These are phyloP conservation scores for Sinhomidia bicolor DNA, from an alignment of 2,888 invertebrate genomes.

Conservation along the genomic window DNA sequence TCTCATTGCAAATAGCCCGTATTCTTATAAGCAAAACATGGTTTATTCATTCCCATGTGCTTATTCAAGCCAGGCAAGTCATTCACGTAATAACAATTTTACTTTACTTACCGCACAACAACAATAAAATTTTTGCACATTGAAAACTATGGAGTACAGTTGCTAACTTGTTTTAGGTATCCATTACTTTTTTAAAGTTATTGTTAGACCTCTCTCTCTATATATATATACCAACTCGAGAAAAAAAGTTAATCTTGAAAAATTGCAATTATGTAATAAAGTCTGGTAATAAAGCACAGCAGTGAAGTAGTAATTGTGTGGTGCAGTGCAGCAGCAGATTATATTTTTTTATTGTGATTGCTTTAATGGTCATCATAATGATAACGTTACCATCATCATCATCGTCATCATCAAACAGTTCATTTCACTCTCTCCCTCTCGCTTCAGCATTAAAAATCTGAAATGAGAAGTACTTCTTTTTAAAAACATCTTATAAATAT, in stretches of 20 bases:
- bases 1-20: too few species aligned
- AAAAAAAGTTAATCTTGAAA: slow-evolving; percentile 37
- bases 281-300: neutral
- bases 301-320: too few species aligned
- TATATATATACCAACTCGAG: too few species aligned
- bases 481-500: neutral
- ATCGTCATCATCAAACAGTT: slow-evolving; percentile 17
- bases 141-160: neutral
- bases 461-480: neutral
- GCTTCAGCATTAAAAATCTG: neutral
- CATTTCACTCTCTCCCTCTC: slow-evolving; percentile 6
- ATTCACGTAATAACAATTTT: neutral
- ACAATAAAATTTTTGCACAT: neutral
- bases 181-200: neutral
- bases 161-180: neutral
- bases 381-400: too few species aligned
- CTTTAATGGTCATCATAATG: slow-evolving; percentile 10
- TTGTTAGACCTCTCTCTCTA: neutral
- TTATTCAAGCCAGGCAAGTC: neutral
- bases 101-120: neutral
- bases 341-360: neutral
- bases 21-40: too few species aligned
- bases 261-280: slow-evolving; percentile 32
- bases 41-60: too few species aligned
- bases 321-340: neutral